Conservation (phyloP, 2,888 invertebrate genomes). For the Dolomedes plantarius region DNA sequence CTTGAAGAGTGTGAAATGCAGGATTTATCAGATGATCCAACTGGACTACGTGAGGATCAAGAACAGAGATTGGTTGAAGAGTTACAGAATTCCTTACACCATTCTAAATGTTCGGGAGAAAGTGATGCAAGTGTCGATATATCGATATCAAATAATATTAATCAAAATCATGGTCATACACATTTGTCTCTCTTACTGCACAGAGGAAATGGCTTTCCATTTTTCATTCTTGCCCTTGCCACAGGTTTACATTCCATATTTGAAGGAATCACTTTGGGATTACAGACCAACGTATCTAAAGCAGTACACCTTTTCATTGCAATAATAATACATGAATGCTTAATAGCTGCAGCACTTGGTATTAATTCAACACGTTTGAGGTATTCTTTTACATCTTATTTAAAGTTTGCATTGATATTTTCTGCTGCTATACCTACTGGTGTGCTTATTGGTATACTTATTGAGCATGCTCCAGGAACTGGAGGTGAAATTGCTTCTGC, state of each 20-base stretch:
- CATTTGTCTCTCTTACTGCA: constrained; percentile 41
- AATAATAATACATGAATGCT: constrained; percentile 76
- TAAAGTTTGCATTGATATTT: constrained; percentile 75
- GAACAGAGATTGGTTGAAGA: constrained; percentile 38
- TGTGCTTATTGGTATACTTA: constrained; percentile 75
- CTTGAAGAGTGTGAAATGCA: constrained; percentile 70
- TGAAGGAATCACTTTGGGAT: constrained; percentile 77
- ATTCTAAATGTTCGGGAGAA: constrained; percentile 28
- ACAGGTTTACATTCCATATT: constrained; percentile 76
- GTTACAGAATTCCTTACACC: constrained; percentile 16
- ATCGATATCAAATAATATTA: constrained; percentile 23
- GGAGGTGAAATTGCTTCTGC: constrained; percentile 75
- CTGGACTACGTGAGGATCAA: constrained; percentile 36
- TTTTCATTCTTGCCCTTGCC: constrained; percentile 75
- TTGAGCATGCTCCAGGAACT: constrained; percentile 74
- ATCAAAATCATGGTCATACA: constrained; percentile 36
- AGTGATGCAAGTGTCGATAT: constrained; percentile 29
- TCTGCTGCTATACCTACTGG: constrained; percentile 76
- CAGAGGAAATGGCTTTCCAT: constrained; percentile 73
- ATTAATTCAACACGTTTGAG: constrained; percentile 75
- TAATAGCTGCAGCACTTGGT: constrained; percentile 76
- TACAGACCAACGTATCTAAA: constrained; percentile 75
- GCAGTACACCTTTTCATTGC: constrained; percentile 75
- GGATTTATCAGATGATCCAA: constrained; percentile 53
- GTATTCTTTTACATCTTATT: constrained; percentile 73